These are phyloP conservation scores for Psylliodes chrysocephalus DNA, from an alignment of 2,888 invertebrate species.

Conservation along the genomic window DNA sequence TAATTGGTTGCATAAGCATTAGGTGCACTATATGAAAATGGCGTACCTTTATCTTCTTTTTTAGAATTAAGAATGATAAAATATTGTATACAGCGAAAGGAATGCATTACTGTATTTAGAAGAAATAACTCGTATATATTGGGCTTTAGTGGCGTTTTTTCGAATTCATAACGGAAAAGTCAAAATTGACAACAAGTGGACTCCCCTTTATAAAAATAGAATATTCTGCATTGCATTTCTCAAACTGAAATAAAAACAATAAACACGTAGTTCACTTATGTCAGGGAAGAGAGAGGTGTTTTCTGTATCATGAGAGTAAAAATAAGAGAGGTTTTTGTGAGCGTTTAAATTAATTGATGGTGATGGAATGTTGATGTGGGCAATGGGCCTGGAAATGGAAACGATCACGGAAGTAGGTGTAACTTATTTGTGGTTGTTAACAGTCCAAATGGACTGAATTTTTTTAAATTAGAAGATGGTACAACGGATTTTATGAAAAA, in stretches of 20 bases:
- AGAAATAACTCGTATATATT: too few species aligned
- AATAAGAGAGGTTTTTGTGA: neutral
- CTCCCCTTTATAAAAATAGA: neutral
- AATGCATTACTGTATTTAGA: too few species aligned
- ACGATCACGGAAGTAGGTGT: slow-evolving; percentile 8
- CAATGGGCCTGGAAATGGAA: slow-evolving; percentile 14
- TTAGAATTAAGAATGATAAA: too few species aligned
- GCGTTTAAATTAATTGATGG: too few species aligned
- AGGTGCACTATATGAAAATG: too few species aligned
- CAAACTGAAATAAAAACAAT: neutral
- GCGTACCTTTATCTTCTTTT: too few species aligned
- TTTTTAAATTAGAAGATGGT: slow-evolving; percentile 19
- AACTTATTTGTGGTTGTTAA: slow-evolving; percentile 9
- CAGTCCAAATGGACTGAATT: slow-evolving; percentile 1
- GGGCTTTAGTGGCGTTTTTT: too few species aligned
- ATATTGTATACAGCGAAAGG: too few species aligned
- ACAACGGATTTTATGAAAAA: slow-evolving; percentile 46
- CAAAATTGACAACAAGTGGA: neutral
- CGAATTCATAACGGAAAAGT: too few species aligned
- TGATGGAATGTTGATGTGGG: slow-evolving; percentile 18
- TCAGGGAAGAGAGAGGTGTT: slow-evolving; percentile 2
- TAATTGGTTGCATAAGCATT: too few species aligned
- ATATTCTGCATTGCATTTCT: neutral
- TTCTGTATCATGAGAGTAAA: neutral
- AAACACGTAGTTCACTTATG: slow-evolving; percentile 15